phyloP scores from a whole-genome alignment of 2,888 invertebrate genomes.

The Cremastobaeus sp. region DNA sequence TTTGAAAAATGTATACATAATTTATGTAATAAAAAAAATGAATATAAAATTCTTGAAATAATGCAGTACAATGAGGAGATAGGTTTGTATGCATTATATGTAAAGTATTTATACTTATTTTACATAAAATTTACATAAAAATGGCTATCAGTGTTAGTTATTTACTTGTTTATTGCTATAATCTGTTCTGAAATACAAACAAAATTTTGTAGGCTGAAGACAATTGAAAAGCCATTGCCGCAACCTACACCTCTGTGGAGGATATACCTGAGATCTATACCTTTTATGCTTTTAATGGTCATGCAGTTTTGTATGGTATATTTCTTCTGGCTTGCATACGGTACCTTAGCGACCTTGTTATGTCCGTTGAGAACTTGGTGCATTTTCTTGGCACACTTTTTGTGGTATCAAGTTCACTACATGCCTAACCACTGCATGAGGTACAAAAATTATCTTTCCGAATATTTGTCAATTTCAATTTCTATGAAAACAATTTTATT shows the following conservation, averaged over 20 bases:
- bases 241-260: constrained; percentile 64
- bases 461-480: background rate
- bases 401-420: constrained; percentile 84
- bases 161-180: too few species aligned
- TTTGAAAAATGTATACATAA: too few species aligned
- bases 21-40: too few species aligned
- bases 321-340: constrained; percentile 90
- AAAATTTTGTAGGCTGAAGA: constrained; percentile 68
- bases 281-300: constrained; percentile 68
- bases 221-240: constrained; percentile 65
- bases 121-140: too few species aligned
- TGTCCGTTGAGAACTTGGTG: constrained; percentile 91
- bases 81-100: too few species aligned
- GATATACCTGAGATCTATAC: constrained; percentile 67
- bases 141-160: too few species aligned
- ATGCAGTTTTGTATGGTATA: constrained; percentile 78
- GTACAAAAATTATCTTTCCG: constrained; percentile 75
- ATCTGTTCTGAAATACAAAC: too few species aligned
- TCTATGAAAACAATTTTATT: background rate
- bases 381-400: constrained; percentile 82
- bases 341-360: constrained; percentile 86
- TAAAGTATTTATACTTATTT: too few species aligned
- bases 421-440: constrained; percentile 83
- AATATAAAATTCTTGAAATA: too few species aligned
- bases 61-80: too few species aligned